Evolutionary conservation across 2,797 vertebrate genomes (phyloP).

Genomic region (Borostomias antarcticus): DNA sequence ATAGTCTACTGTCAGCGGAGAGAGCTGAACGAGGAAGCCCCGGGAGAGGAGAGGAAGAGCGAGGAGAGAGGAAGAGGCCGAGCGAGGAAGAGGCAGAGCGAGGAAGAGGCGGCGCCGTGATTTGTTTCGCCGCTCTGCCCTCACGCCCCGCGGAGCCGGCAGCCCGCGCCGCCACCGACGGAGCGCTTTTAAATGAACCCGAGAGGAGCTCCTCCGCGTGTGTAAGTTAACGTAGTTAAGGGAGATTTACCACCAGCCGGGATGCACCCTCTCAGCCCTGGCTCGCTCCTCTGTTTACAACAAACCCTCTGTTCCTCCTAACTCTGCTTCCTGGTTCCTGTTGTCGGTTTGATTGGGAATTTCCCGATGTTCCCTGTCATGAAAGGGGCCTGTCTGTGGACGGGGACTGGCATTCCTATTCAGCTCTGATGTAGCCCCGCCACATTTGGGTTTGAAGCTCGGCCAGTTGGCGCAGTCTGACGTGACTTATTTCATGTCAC

Average conservation of each 20-base stretch:
- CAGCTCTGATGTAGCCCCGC: conserved; percentile 66
- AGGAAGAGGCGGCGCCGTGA: conserved; percentile 45
- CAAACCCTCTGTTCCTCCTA: conserved; percentile 49
- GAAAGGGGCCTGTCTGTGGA: conserved; percentile 30
- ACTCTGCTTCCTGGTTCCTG: conserved; percentile 43
- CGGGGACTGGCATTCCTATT: conserved; percentile 58
- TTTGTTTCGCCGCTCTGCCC: conserved; percentile 66
- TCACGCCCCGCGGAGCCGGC: conserved; percentile 48
- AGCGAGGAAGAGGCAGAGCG: conserved; percentile 51
- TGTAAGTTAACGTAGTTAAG: conserved; percentile 47
- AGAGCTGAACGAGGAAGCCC: conserved; percentile 67
- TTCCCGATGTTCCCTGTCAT: conserved; percentile 67
- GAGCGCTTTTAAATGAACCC: conserved; percentile 51
- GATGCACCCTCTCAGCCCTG: neutral
- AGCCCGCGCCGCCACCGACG: conserved; percentile 50
- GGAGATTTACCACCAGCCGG: conserved; percentile 37
- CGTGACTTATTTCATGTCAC: conserved; percentile 52
- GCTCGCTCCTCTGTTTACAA: conserved; percentile 44
- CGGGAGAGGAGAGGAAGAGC: conserved; percentile 16
- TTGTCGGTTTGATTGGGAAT: conserved; percentile 63
- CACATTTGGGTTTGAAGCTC: conserved; percentile 71
- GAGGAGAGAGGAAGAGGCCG: conserved; percentile 44
- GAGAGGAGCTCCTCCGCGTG: conserved; percentile 42
- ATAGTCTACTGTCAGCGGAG: conserved; percentile 72
- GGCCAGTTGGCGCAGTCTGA: conserved; percentile 67